Conservation (phyloP, 2,888 invertebrate genomes). For the Cylindroiulus punctatus region DNA sequence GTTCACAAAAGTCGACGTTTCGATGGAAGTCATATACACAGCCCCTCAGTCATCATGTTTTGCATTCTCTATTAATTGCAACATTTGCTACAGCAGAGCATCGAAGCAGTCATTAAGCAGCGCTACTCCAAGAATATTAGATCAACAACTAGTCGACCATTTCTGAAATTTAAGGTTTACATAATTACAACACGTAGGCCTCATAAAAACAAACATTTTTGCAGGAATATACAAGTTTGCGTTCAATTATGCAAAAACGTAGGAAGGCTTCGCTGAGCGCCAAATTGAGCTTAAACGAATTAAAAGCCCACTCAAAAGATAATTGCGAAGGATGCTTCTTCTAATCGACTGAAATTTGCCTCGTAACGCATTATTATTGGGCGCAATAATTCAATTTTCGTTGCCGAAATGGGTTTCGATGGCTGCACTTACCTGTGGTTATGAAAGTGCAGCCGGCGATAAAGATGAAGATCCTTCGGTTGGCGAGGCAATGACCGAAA, state of each 20-base stretch:
- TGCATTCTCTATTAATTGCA: too few species aligned
- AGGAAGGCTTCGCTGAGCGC: neutral
- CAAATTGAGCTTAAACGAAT: neutral
- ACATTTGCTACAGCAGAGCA: too few species aligned
- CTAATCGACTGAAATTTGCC: neutral
- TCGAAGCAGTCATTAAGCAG: neutral
- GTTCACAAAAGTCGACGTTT: too few species aligned
- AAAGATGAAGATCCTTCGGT: slow-evolving; percentile 82
- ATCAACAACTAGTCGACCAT: neutral
- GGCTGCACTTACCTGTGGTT: slow-evolving; percentile 77
- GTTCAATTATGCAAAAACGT: neutral
- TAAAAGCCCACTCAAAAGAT: too few species aligned
- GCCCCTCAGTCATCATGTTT: too few species aligned
- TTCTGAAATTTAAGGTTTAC: neutral
- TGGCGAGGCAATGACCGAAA: slow-evolving; percentile 79
- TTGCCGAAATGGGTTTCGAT: too few species aligned
- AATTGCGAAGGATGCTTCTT: neutral
- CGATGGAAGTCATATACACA: too few species aligned
- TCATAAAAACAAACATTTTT: neutral
- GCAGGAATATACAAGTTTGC: neutral
- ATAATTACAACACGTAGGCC: neutral
- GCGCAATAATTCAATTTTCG: neutral
- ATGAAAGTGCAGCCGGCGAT: slow-evolving; percentile 87
- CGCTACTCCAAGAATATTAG: neutral
- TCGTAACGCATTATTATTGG: neutral